These are phyloP conservation scores for Choloepus didactylus DNA, from an alignment of 2,797 vertebrate species.

Conservation along the genomic window DNA sequence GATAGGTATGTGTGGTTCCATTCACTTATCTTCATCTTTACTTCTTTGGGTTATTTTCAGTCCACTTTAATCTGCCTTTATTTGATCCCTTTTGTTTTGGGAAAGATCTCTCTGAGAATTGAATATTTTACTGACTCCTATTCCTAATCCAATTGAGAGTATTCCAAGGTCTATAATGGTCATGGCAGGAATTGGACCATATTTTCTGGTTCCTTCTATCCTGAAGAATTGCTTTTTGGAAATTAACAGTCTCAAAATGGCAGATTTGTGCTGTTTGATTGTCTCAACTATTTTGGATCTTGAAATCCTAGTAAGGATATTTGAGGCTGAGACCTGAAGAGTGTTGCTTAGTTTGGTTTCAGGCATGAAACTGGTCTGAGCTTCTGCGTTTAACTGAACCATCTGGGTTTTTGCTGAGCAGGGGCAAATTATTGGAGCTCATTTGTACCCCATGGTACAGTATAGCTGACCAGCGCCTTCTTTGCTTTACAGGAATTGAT, in stretches of 20 bases:
- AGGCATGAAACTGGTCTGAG: neutral
- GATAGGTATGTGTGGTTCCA: neutral
- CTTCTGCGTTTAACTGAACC: neutral
- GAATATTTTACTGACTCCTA: slow-evolving; percentile 18
- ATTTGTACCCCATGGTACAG: neutral
- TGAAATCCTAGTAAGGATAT: neutral
- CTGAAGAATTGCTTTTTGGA: slow-evolving; percentile 39
- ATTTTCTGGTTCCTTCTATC: slow-evolving; percentile 44
- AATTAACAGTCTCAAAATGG: slow-evolving; percentile 21
- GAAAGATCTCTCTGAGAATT: slow-evolving; percentile 41
- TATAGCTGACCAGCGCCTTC: neutral
- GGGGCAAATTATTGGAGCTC: neutral
- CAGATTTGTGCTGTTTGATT: neutral
- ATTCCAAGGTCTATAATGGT: slow-evolving; percentile 3
- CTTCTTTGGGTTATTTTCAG: slow-evolving; percentile 25
- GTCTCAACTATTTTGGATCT: neutral
- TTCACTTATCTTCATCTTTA: slow-evolving; percentile 8
- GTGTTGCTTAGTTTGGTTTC: slow-evolving; percentile 14
- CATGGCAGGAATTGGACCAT: neutral
- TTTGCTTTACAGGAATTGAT: slow-evolving; percentile 93
- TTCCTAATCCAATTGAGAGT: slow-evolving; percentile 51
- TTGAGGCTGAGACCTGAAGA: neutral
- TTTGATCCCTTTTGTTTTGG: slow-evolving; percentile 14
- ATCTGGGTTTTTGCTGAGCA: slow-evolving; percentile 25
- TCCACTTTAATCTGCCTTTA: slow-evolving; percentile 39